Evolutionary conservation across 2,797 vertebrate species (phyloP), one percentile per base, ranked within the genome.

Genomic region (Enteromius mattozi): DNA sequence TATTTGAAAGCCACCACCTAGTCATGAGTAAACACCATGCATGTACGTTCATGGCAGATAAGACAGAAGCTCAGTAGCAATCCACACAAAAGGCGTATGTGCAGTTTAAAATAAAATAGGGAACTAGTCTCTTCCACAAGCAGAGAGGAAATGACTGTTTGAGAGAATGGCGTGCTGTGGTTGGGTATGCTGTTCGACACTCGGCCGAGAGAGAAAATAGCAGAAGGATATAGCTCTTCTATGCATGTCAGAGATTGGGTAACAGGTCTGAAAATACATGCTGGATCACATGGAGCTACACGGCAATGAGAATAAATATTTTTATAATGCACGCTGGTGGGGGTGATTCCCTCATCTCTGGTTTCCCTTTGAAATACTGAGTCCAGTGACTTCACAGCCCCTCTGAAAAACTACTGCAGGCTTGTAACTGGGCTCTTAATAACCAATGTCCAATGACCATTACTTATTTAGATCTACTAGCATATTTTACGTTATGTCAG

Each of bases 181-280:
- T 51, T 63, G 49, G 72, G 37, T 49, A 45, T 47, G 51, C 40
- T 40, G 56, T 40, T 82, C 27, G 1, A 74, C 81, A 27, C 61
- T 66, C 35, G n/a, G 71, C 71, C 14, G 54, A 86, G 81, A 40
- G 76, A 82, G 80, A 83, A 83, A 80, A 80, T 42, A 83, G 78
- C 78, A 82, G 78, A 83, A 69, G 74, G 54, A 74, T 65, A 71
- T 14, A 65, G 61, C 24, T 47, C 45, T 75, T 80, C 42, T 77
- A 47, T 40, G 75, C 78, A 72, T 51, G 79, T 21, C n/a, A 40
- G 54, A 59, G 83, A 80, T 86, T 83, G 82, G 74, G 79, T 87
- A 75, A 87, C 90, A 71, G 82, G 21, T 80, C 82, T 87, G 66
- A 88, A 90, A 91, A 89, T 88, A 91, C 86, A 59, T 35, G 47